A percentile compares a stretch with the other conserved stretches of the same genome.
Conservation (phyloP, 2,888 invertebrate species). For the Tuberolachnus salignus region DNA sequence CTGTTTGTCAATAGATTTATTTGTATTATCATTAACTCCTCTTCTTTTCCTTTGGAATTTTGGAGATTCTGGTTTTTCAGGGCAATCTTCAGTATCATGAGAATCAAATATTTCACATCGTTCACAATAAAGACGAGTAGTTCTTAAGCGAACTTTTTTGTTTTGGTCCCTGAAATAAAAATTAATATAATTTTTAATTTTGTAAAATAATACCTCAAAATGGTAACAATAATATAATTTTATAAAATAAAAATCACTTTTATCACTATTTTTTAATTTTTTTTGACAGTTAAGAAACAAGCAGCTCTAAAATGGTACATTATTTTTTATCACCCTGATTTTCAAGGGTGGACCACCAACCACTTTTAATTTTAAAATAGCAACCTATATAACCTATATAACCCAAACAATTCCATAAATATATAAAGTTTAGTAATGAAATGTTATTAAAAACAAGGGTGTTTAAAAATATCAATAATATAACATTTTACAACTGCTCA, state of each 20-base stretch:
- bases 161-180: constrained; percentile 61
- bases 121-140: constrained; percentile 92
- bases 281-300: too few species aligned
- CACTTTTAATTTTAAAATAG: too few species aligned
- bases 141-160: constrained; percentile 62
- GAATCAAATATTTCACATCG: constrained; percentile 96
- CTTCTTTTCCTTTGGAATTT: constrained; percentile 16
- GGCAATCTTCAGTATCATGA: constrained; percentile 98
- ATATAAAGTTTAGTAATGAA: too few species aligned
- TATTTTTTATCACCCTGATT: too few species aligned
- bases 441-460: too few species aligned
- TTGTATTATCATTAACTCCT: constrained; percentile 52
- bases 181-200: not conserved
- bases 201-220: not conserved
- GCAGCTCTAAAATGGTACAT: too few species aligned
- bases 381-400: too few species aligned
- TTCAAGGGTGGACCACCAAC: too few species aligned
- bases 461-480: too few species aligned
- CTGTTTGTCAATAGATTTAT: constrained; percentile 65
- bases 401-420: too few species aligned
- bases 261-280: too few species aligned
- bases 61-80: constrained; percentile 73
- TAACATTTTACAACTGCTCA: too few species aligned
- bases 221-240: not conserved
- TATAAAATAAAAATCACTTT: not conserved